A percentile compares a stretch with the other conserved stretches of the same genome.
Evolutionary conservation across 2,888 invertebrate genomes (phyloP).

Genomic region (Willowsia nigromaculata): DNA sequence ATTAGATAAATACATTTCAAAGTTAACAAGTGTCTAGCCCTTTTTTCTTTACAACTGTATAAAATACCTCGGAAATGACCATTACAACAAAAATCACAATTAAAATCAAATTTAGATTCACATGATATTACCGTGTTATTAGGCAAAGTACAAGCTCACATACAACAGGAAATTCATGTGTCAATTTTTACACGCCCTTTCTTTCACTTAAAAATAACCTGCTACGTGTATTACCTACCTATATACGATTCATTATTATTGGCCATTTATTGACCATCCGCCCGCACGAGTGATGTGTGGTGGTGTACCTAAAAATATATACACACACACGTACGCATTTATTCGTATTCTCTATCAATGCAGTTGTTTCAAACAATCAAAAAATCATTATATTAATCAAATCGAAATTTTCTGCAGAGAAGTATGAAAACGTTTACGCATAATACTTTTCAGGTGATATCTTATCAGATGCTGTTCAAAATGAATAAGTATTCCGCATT

Average conservation of each 20-base stretch:
- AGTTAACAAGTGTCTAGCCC: not conserved
- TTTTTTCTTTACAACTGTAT: not conserved
- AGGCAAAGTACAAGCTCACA: not conserved
- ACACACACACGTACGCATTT: not conserved
- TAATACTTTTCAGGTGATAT: not conserved
- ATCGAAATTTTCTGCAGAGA: not conserved
- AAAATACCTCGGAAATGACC: constrained; percentile 49
- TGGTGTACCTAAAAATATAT: not conserved
- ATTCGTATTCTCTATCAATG: not conserved
- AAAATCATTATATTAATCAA: not conserved
- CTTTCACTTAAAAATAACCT: too few species aligned
- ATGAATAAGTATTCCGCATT: not conserved
- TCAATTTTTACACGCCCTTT: constrained; percentile 1
- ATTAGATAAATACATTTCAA: not conserved
- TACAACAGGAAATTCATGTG: not conserved
- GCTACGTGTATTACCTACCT: too few species aligned
- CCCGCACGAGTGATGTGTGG: too few species aligned
- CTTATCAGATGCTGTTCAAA: not conserved
- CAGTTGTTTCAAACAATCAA: not conserved
- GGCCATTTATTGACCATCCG: too few species aligned
- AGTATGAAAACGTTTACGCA: not conserved
- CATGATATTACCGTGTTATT: not conserved
- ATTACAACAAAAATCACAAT: constrained; percentile 41
- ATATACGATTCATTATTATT: too few species aligned
- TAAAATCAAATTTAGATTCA: constrained; percentile 50